Conservation (phyloP, 1,140 invertebrate species). For the Sarcophaga bullata region DNA sequence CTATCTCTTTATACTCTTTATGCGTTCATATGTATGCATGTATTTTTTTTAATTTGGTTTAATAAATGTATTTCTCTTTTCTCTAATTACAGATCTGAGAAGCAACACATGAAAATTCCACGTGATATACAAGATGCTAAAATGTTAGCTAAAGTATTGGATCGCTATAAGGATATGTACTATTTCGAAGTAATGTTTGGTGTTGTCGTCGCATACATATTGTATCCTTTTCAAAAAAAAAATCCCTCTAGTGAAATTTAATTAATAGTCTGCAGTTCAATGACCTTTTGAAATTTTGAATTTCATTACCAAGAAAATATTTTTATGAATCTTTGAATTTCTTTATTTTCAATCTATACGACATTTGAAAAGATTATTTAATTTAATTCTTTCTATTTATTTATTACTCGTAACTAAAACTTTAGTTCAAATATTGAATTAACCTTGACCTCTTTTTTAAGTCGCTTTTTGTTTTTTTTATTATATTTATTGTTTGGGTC, state of each 20-base stretch:
- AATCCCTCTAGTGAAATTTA: not conserved
- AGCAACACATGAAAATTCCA: conserved; percentile 89
- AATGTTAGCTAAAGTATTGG: conserved; percentile 89
- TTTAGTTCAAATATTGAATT: conserved; percentile 26
- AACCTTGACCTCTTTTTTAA: conserved; percentile 39
- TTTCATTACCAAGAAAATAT: too few relatives aligned
- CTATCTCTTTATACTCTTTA: not conserved
- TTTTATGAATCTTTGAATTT: not conserved
- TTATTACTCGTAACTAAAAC: not conserved
- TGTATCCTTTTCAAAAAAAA: conserved; percentile 85
- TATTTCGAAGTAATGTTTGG: conserved; percentile 91
- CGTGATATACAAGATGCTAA: conserved; percentile 96
- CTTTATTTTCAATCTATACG: too few relatives aligned
- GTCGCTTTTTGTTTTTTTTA: not conserved
- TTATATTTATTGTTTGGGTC: not conserved
- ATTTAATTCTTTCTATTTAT: conserved; percentile 11
- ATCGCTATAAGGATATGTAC: conserved; percentile 94
- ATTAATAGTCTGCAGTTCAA: too few relatives aligned
- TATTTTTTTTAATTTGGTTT: not conserved
- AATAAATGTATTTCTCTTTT: not conserved
- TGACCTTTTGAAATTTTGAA: too few relatives aligned
- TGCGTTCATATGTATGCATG: not conserved
- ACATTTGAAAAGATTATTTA: not conserved
- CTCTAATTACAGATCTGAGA: conserved; percentile 83
- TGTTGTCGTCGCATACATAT: conserved; percentile 94